phyloP scores from a whole-genome alignment of 2,113 vertebrate species.

The Oceanites oceanicus region DNA sequence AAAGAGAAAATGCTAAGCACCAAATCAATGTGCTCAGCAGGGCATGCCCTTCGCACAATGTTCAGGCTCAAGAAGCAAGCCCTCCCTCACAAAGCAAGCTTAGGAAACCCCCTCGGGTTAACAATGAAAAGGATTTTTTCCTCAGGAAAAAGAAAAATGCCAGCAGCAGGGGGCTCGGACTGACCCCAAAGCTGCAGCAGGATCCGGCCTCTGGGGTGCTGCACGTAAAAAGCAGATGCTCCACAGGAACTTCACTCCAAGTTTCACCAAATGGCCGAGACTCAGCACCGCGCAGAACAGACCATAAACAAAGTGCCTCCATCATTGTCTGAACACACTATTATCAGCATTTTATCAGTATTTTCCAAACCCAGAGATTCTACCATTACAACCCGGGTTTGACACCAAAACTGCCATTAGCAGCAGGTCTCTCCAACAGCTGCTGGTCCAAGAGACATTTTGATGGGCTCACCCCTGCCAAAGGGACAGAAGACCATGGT shows the following conservation, averaged over 20 bases:
- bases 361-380: background rate
- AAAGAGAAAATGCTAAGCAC: slow-evolving; percentile 17
- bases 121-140: slow-evolving; percentile 53
- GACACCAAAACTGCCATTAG: background rate
- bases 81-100: slow-evolving; percentile 34
- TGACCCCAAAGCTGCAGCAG: background rate
- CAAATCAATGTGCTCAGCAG: slow-evolving; percentile 56
- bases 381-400: background rate
- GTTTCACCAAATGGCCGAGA: background rate
- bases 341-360: background rate
- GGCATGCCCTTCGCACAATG: slow-evolving; percentile 42
- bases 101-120: background rate
- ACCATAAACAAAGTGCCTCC: background rate
- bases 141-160: slow-evolving; percentile 23
- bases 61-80: slow-evolving; percentile 55
- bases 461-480: background rate
- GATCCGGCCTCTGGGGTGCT: background rate
- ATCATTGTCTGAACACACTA: background rate
- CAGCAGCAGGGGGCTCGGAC: slow-evolving; percentile 25
- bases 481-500: background rate
- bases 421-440: background rate
- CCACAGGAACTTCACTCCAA: background rate
- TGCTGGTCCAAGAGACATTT: background rate
- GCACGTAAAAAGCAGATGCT: background rate
- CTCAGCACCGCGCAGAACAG: fast-evolving